These are phyloP conservation scores for Drosophila teissieri DNA, from an alignment of 1,140 invertebrate species.

Conservation along the genomic window DNA sequence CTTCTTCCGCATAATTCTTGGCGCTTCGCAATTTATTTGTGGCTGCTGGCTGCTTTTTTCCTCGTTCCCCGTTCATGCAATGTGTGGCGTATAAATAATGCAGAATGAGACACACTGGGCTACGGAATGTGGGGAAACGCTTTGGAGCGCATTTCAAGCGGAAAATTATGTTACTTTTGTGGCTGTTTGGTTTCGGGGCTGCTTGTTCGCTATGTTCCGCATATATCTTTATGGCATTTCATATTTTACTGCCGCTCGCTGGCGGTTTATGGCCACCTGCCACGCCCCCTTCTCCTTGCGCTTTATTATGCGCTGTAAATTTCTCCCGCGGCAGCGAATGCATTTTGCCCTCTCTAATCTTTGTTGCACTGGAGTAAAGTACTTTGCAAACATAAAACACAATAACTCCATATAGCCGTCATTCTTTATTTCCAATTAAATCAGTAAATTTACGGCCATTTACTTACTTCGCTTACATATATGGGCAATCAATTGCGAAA, in stretches of 20 bases:
- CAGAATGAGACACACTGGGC: constrained; percentile 27
- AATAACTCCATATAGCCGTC: background rate
- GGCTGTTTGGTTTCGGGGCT: constrained; percentile 33
- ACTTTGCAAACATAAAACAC: constrained; percentile 19
- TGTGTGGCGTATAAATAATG: constrained; percentile 32
- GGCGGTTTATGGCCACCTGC: constrained; percentile 16
- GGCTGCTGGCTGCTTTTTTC: background rate
- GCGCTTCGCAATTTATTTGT: constrained; percentile 34
- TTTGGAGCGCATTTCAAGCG: constrained; percentile 58
- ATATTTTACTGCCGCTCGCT: constrained; percentile 52
- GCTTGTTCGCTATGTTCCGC: constrained; percentile 5
- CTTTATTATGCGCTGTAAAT: constrained; percentile 42
- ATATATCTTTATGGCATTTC: constrained; percentile 67
- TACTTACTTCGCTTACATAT: constrained; percentile 11
- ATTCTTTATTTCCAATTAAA: constrained; percentile 43
- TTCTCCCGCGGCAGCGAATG: constrained; percentile 15
- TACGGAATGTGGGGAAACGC: constrained; percentile 52
- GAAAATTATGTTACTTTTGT: constrained; percentile 74
- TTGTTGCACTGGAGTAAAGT: constrained; percentile 28
- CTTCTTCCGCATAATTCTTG: constrained; percentile 43
- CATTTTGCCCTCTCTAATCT: constrained; percentile 18
- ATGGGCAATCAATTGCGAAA: constrained; percentile 42
- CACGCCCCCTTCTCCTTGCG: constrained; percentile 12
- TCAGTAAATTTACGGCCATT: constrained; percentile 26
- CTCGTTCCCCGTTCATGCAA: background rate